Percentiles rank a stretch among this genome's conserved stretches.
phyloP scores from a whole-genome alignment of 2,888 invertebrate species.

The Polydrusus tereticollis region DNA sequence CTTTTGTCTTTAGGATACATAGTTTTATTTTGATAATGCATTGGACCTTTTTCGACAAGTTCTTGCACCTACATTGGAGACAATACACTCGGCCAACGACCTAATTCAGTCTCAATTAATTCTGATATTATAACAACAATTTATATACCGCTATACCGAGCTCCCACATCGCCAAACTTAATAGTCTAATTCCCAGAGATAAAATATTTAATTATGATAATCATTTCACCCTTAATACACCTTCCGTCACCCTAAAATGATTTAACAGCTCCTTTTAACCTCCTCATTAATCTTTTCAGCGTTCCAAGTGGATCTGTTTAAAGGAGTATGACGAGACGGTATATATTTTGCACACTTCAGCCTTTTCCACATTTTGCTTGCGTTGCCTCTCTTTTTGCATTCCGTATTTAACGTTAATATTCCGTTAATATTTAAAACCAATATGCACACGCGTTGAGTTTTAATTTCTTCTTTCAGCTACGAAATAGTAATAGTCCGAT shows the following conservation, averaged over 20 bases:
- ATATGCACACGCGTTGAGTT: too few species aligned
- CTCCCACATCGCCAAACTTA: background rate
- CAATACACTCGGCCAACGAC: too few species aligned
- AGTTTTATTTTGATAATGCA: too few species aligned
- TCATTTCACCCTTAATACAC: background rate
- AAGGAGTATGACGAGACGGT: background rate
- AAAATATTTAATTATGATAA: background rate
- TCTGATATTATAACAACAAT: too few species aligned
- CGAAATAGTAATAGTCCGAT: too few species aligned
- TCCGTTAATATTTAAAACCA: background rate
- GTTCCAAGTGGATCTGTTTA: background rate
- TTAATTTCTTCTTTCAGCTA: too few species aligned
- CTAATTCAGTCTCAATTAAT: too few species aligned
- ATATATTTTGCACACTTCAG: background rate
- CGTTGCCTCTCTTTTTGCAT: background rate
- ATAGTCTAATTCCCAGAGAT: background rate
- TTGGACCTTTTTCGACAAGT: too few species aligned
- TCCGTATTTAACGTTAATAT: background rate
- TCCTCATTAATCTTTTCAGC: background rate
- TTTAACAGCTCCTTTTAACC: background rate
- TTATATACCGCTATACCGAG: background rate
- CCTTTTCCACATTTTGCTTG: background rate
- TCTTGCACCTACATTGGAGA: too few species aligned
- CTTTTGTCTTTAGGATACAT: too few species aligned
- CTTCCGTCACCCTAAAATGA: background rate